Evolutionary conservation across 2,797 vertebrate genomes (phyloP).

Genomic region (Brachymystax lenok): DNA sequence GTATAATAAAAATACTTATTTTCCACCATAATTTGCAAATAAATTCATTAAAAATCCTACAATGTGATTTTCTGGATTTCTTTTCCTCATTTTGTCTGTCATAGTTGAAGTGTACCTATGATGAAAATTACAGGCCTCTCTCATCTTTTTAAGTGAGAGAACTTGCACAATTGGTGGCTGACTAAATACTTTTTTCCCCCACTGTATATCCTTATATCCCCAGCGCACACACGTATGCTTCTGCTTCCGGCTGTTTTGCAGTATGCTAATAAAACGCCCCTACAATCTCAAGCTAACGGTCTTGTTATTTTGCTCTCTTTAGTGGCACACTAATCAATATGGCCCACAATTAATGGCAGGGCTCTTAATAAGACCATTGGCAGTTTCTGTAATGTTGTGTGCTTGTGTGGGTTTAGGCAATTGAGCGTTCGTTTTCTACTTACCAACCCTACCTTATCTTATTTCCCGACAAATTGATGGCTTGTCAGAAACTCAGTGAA

Average conservation of each 20-base stretch:
- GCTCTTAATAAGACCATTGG: conserved; percentile 15
- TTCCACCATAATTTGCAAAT: too few relatives aligned
- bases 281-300: conserved; percentile 10
- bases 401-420: conserved; percentile 13
- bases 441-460: neutral
- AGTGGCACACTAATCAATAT: conserved; percentile 20
- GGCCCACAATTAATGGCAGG: conserved; percentile 18
- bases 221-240: neutral
- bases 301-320: conserved; percentile 12
- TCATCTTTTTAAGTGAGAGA: too few relatives aligned
- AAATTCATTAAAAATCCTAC: too few relatives aligned
- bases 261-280: conserved; percentile 31
- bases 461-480: conserved; percentile 1
- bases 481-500: neutral
- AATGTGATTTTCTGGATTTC: too few relatives aligned
- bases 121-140: too few relatives aligned
- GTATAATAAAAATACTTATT: too few relatives aligned
- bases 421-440: conserved; percentile 1
- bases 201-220: neutral
- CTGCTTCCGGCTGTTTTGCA: conserved; percentile 24
- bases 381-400: conserved; percentile 10
- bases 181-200: too few relatives aligned
- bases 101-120: too few relatives aligned
- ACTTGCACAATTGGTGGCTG: too few relatives aligned
- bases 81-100: too few relatives aligned